phyloP scores from a whole-genome alignment of 2,113 vertebrate species.

The Poeciliopsis prolifica region DNA sequence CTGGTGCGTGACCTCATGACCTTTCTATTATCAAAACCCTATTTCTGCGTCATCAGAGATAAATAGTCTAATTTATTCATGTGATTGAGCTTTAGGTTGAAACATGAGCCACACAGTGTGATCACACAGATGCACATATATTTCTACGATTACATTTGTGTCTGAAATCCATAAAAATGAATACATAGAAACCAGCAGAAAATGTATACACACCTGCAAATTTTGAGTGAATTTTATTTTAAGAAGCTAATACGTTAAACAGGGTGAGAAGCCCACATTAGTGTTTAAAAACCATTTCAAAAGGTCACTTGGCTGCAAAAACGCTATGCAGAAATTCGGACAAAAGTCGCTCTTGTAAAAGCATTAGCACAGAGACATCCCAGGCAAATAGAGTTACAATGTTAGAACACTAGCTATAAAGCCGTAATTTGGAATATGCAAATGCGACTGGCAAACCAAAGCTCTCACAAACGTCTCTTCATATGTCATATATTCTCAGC shows the following conservation, averaged over 20 bases:
- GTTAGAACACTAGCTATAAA: constrained; percentile 1
- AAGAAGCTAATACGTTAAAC: not conserved
- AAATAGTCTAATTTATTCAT: constrained; percentile 38
- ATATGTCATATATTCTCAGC: not conserved
- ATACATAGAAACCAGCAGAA: constrained; percentile 2
- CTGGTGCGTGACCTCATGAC: too few relatives aligned
- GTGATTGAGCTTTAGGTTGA: constrained; percentile 4
- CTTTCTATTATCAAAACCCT: too few relatives aligned
- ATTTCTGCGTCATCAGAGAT: constrained; percentile 11
- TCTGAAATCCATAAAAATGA: constrained; percentile 20
- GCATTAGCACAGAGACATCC: constrained; percentile 40
- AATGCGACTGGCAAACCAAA: not conserved
- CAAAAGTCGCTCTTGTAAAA: constrained; percentile 21
- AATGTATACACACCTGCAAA: constrained; percentile 5
- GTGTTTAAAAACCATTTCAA: constrained; percentile 38
- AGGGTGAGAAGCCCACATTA: constrained; percentile 10
- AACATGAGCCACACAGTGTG: constrained; percentile 21
- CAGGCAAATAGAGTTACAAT: not conserved
- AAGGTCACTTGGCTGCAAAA: constrained; percentile 22
- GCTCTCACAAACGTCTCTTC: not conserved
- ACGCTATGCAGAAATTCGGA: constrained; percentile 15
- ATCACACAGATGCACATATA: constrained; percentile 24
- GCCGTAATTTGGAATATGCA: constrained; percentile 15
- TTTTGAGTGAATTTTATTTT: constrained; percentile 1
- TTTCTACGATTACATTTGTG: constrained; percentile 26